Evolutionary conservation across 2,113 vertebrate species (phyloP).

Genomic region (Hemibagrus wyckioides): DNA sequence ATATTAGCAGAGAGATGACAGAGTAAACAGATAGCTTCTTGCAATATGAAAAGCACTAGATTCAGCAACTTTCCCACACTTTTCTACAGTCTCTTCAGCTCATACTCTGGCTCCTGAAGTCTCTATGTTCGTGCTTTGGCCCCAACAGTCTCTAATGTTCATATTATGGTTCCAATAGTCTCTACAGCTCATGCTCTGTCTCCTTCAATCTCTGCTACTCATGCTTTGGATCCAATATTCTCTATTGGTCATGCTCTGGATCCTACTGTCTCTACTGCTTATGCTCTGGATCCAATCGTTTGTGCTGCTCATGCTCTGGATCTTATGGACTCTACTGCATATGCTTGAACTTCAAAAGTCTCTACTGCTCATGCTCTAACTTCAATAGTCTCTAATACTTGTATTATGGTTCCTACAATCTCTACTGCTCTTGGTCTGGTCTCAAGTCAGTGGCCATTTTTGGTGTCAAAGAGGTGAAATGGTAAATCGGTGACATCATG

Average conservation of each 20-base stretch:
- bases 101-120: not conserved
- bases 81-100: not conserved
- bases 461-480: too few relatives aligned
- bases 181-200: not conserved
- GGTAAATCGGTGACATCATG: too few relatives aligned
- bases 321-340: not conserved
- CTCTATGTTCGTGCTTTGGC: not conserved
- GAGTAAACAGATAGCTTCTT: not conserved
- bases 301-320: not conserved
- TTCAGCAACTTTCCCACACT: not conserved
- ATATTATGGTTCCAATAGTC: not conserved
- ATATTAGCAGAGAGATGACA: not conserved
- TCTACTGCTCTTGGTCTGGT: not conserved
- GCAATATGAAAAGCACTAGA: not conserved
- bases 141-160: too few relatives aligned
- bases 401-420: too few relatives aligned
- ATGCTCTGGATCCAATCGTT: not conserved
- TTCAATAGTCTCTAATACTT: fast-evolving
- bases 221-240: not conserved
- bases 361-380: not conserved
- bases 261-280: not conserved
- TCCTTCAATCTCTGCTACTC: too few relatives aligned
- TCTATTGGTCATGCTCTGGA: not conserved
- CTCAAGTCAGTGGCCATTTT: too few relatives aligned
- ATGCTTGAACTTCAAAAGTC: not conserved